These are phyloP conservation scores for Acrossocheilus wenchowensis DNA, from an alignment of 2,797 vertebrate genomes.

Conservation along the genomic window DNA sequence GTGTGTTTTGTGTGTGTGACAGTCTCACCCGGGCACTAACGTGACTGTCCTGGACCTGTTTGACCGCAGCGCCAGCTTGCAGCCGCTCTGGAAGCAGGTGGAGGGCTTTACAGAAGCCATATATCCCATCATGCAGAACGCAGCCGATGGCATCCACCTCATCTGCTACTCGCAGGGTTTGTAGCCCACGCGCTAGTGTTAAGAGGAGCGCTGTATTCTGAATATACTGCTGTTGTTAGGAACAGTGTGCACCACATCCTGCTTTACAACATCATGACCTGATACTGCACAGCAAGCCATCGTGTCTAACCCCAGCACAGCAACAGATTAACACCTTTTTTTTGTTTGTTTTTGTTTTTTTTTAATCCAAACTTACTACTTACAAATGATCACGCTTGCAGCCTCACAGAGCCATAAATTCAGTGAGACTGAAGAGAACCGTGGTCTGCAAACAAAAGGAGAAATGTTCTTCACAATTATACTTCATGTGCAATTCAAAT, in stretches of 20 bases:
- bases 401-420: background rate
- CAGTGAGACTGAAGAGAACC: background rate
- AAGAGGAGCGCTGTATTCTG: background rate
- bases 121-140: constrained; percentile 88
- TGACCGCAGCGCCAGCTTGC: constrained; percentile 84
- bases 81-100: constrained; percentile 92
- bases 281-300: too few species aligned
- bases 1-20: constrained; percentile 17
- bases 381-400: background rate
- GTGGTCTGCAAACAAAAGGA: background rate
- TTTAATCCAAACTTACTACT: background rate
- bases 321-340: too few species aligned
- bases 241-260: background rate
- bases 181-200: constrained; percentile 10
- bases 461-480: background rate
- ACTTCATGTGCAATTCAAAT: background rate
- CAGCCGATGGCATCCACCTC: constrained; percentile 86
- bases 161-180: constrained; percentile 92
- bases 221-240: background rate
- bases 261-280: background rate
- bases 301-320: too few species aligned
- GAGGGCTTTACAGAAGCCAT: constrained; percentile 88
- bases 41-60: constrained; percentile 90
- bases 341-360: too few species aligned
- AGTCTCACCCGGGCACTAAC: constrained; percentile 90